A percentile compares a stretch with the other conserved stretches of the same genome.
Conservation (phyloP, 2,888 invertebrate species). For the Microplitis deprimator region DNA sequence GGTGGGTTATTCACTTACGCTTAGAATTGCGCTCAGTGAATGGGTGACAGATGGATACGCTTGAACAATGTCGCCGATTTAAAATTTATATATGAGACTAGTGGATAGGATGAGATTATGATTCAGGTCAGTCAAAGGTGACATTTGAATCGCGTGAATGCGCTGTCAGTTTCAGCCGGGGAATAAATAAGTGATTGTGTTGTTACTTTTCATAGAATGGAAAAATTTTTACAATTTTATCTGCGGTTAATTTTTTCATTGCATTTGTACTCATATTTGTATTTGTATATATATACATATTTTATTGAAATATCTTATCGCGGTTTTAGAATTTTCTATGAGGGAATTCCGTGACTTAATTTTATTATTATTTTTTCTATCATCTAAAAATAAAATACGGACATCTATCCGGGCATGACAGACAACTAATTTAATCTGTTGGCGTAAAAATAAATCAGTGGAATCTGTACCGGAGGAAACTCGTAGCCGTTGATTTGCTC, state of each 20-base stretch:
- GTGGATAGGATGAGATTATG: not conserved
- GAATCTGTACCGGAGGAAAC: not conserved
- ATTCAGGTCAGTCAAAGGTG: not conserved
- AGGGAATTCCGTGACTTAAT: not conserved
- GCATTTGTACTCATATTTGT: no score
- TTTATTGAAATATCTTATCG: not conserved
- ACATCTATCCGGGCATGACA: conserved; percentile 15
- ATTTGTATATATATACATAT: no score
- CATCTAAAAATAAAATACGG: not conserved
- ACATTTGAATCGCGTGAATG: not conserved
- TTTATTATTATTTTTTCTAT: not conserved
- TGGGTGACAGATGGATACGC: not conserved
- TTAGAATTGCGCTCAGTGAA: not conserved
- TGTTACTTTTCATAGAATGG: not conserved
- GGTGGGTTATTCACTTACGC: conserved; percentile 1
- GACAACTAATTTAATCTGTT: conserved; percentile 12
- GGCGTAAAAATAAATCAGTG: conserved; percentile 24
- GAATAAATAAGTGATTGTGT: not conserved
- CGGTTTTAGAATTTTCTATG: not conserved
- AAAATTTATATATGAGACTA: not conserved
- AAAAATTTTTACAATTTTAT: not conserved
- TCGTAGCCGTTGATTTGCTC: not conserved
- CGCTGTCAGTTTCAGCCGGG: not conserved
- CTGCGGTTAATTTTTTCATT: not conserved
- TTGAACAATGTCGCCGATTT: not conserved